Percentiles rank a stretch among this genome's conserved stretches.
Evolutionary conservation across 1,140 invertebrate genomes (phyloP).

Genomic region (Ips typographus): DNA sequence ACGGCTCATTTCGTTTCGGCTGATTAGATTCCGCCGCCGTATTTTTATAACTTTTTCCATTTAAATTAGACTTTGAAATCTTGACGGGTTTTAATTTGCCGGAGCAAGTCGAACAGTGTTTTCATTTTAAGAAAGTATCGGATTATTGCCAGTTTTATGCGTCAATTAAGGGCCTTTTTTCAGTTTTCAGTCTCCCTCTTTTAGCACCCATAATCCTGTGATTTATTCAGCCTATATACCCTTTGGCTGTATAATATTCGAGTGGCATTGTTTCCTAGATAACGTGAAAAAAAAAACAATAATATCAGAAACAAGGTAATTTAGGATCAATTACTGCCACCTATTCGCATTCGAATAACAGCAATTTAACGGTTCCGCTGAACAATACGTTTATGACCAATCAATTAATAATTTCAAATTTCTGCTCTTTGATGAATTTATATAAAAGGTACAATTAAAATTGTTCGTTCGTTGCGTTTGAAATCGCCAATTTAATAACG

Average conservation of each 20-base stretch:
- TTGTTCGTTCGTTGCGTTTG: not conserved
- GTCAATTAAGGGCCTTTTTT: constrained; percentile 13
- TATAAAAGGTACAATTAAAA: constrained; percentile 13
- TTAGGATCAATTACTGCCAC: constrained; percentile 9
- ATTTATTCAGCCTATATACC: too few species aligned
- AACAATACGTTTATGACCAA: constrained; percentile 12
- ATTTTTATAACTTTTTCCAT: constrained; percentile 36
- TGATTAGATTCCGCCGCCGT: constrained; percentile 32
- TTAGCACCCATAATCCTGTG: not conserved
- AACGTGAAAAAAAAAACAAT: not conserved
- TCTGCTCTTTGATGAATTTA: constrained; percentile 4
- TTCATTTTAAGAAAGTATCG: constrained; percentile 28
- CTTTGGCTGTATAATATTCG: too few species aligned
- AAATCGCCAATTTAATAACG: not conserved
- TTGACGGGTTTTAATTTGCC: constrained; percentile 24
- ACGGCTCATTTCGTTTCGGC: constrained; percentile 24
- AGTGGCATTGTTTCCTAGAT: too few species aligned
- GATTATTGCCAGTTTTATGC: constrained; percentile 34
- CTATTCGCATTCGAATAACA: constrained; percentile 7
- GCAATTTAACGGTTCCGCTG: constrained; percentile 5
- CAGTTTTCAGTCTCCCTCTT: not conserved
- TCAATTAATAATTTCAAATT: constrained; percentile 21
- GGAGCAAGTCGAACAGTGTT: constrained; percentile 28
- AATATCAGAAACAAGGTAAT: not conserved
- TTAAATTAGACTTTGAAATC: constrained; percentile 33